Percentiles rank a stretch among this genome's conserved stretches.
Evolutionary conservation across 1,140 invertebrate genomes (phyloP).

Genomic region (Conus betulinus): DNA sequence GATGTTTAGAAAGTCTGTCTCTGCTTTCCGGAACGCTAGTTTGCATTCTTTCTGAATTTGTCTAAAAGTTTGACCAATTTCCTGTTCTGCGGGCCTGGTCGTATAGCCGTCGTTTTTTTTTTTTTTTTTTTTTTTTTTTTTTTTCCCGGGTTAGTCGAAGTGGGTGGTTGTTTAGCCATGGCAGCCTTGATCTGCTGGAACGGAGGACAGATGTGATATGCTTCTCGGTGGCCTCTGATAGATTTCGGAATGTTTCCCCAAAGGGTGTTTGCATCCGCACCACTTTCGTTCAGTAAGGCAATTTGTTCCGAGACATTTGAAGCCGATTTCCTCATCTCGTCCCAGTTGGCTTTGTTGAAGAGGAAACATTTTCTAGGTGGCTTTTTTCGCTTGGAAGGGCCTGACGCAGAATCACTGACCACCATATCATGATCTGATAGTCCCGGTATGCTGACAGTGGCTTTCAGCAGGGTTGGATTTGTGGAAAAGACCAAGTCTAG

Average conservation of each 20-base stretch:
- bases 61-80: conserved; percentile 15
- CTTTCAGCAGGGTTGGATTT: not conserved
- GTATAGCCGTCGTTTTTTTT: too few relatives aligned
- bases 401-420: not conserved
- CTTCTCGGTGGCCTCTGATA: too few relatives aligned
- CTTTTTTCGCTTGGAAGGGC: not conserved
- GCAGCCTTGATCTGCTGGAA: too few relatives aligned
- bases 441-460: not conserved
- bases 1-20: conserved; percentile 26
- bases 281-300: too few relatives aligned
- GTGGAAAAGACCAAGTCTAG: not conserved
- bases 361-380: not conserved
- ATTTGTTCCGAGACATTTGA: too few relatives aligned
- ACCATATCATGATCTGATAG: not conserved
- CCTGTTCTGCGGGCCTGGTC: not conserved
- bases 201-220: too few relatives aligned
- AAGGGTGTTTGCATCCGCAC: too few relatives aligned
- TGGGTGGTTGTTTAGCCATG: too few relatives aligned
- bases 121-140: too few relatives aligned
- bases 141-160: too few relatives aligned
- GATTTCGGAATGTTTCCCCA: too few relatives aligned
- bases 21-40: not conserved
- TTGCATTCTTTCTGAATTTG: conserved; percentile 36
- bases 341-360: not conserved
- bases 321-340: not conserved